Base-by-base conservation (phyloP, 1,140 invertebrate species). In the Trichomalopsis sarcophagae region DNA sequence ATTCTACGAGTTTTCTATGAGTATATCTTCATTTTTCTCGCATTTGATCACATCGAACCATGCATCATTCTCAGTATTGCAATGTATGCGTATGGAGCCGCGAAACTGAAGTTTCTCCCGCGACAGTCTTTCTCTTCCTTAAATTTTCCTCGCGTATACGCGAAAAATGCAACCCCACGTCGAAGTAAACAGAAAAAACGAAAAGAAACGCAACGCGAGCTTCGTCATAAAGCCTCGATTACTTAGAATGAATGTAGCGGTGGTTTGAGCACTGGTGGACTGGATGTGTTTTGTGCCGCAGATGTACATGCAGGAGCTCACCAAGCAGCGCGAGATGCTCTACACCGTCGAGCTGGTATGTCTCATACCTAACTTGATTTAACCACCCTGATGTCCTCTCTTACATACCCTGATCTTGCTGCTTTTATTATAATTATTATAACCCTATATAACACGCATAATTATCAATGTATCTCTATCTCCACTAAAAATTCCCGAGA, bases 291-390 rank as follows among this genome's bases (percentile, higher is more conserved):
- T 93, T 93, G 90, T 92, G 92, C 94, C 94, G 94, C 95, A 97
- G 95, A 96, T 96, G 93, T 96, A 96, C 95, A 96, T 96, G 94
- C 96, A 97, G 94, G 97, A 98, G 95, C 96, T 98, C 94, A 97
- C 95, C 94, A 97, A 97, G 94, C 96, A 97, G 93, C 95, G 96
- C 94, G 96, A 97, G 94, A 95, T 97, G 94, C 94, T 97, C 92
- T 96, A 97, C 94, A 96, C 96, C 93, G 96, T 96, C 92, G 96
- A 97, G 94, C 94, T 97, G 96, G 96, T 97, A 96, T 95, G 96
- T 93, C 90, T 89, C 92, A 91, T 93, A 92, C 92, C 92, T 90
- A 93, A 91, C 89, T 89, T 92, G 89, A 89, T 88, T 88, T 89
- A 88, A 88, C 82, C 84, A 80, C 68, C 79, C 40, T 40, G 66